Conservation (phyloP, 2,888 invertebrate genomes). For the Scaptodrosophila latifasciaeformis region DNA sequence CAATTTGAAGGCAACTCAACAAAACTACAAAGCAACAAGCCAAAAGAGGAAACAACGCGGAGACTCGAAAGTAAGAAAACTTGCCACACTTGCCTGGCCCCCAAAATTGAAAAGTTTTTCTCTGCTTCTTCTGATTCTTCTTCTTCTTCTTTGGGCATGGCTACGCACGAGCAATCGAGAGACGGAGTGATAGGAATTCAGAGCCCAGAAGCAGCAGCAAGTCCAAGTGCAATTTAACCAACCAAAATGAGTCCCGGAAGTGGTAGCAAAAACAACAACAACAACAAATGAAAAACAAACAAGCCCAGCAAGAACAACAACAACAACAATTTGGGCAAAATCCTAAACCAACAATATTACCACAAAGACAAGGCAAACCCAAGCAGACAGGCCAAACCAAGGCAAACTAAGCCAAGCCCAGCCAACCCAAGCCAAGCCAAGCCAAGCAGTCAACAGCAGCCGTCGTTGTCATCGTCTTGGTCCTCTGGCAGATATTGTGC, state of each 20-base stretch:
- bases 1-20: conserved; percentile 37
- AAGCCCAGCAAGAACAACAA: conserved; percentile 18
- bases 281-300: conserved; percentile 29
- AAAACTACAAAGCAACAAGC: conserved; percentile 18
- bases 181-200: neutral
- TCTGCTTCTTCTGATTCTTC: too few species aligned
- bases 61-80: conserved; percentile 13
- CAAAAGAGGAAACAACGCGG: conserved; percentile 34
- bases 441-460: neutral
- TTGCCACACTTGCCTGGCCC: conserved; percentile 16
- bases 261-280: conserved; percentile 32
- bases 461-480: conserved; percentile 13
- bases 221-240: conserved; percentile 33
- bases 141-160: conserved; percentile 4
- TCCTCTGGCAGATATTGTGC: conserved; percentile 14
- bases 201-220: conserved; percentile 12
- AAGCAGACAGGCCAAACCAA: conserved; percentile 11
- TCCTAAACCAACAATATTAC: conserved; percentile 28
- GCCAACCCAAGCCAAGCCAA: conserved; percentile 10
- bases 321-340: conserved; percentile 4
- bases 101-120: conserved; percentile 41
- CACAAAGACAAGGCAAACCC: conserved; percentile 12
- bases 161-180: conserved; percentile 9
- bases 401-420: neutral
- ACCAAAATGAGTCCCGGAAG: conserved; percentile 56